A percentile compares a stretch with the other conserved stretches of the same genome.
Conservation (phyloP, 2,797 vertebrate genomes). For the Triplophysa bombifrons region DNA sequence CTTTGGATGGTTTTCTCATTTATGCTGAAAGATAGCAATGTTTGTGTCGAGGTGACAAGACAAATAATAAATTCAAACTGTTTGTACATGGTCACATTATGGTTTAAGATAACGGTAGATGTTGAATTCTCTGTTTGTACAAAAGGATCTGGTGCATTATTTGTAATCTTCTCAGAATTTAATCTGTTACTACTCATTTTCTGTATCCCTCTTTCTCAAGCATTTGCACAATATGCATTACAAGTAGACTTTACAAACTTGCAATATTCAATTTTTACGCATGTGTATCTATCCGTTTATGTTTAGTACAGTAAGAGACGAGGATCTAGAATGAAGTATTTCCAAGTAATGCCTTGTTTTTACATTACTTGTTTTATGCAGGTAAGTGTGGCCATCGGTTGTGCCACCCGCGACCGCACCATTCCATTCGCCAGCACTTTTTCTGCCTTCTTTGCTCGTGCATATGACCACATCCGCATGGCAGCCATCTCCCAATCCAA, state of each 20-base stretch:
- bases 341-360: too few species aligned
- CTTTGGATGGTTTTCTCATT: neutral
- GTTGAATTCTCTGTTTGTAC: neutral
- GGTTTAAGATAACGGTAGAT: neutral
- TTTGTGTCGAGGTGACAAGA: neutral
- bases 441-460: slow-evolving; percentile 82
- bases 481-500: slow-evolving; percentile 83
- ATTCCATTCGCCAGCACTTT: slow-evolving; percentile 87
- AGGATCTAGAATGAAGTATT: too few species aligned
- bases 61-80: neutral
- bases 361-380: slow-evolving; percentile 51
- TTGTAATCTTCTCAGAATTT: slow-evolving; percentile 56
- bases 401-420: slow-evolving; percentile 78
- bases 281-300: neutral
- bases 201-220: neutral
- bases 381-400: slow-evolving; percentile 88
- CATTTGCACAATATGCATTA: neutral
- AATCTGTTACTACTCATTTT: slow-evolving; percentile 61
- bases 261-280: neutral
- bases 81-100: neutral
- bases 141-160: slow-evolving; percentile 9
- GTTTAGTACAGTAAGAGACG: neutral
- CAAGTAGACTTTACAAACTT: neutral
- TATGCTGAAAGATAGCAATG: neutral
- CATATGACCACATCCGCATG: slow-evolving; percentile 88